These are phyloP conservation scores for Nanorana parkeri DNA, from an alignment of 2,113 vertebrate genomes.

Conservation along the genomic window DNA sequence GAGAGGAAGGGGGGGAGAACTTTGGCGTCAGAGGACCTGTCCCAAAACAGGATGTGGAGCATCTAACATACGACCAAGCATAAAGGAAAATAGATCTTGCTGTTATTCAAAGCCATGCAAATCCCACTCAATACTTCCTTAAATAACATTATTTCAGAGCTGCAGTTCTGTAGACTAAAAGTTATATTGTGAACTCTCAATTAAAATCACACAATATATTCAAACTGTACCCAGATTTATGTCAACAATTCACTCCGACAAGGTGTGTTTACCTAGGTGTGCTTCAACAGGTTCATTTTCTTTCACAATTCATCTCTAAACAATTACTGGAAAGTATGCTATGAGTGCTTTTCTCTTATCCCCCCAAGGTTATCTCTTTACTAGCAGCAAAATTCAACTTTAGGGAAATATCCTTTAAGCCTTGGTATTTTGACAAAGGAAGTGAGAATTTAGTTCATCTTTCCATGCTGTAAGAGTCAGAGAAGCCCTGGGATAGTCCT, in stretches of 20 bases:
- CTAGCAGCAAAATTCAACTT: constrained; percentile 9
- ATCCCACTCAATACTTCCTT: background rate
- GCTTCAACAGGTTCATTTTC: constrained; percentile 12
- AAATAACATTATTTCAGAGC: background rate
- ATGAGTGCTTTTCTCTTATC: background rate
- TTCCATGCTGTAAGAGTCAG: background rate
- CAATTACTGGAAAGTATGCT: constrained; percentile 34
- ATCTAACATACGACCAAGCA: no score
- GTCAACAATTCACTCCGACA: constrained; percentile 1
- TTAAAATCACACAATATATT: constrained; percentile 5
- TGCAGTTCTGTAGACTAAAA: background rate
- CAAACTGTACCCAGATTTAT: background rate
- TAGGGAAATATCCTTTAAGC: constrained; percentile 36
- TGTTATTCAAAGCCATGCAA: constrained; percentile 15
- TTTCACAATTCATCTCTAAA: background rate
- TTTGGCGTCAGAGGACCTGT: no score
- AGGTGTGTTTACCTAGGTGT: constrained; percentile 1
- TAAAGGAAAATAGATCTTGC: background rate
- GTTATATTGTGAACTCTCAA: background rate
- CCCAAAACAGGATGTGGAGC: no score
- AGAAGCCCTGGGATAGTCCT: background rate
- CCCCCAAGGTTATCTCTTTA: constrained; percentile 32
- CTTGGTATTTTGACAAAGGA: constrained; percentile 18
- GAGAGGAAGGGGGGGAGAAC: no score
- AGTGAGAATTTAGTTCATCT: constrained; percentile 28